phyloP scores from a whole-genome alignment of 1,140 invertebrate species.

The Spodoptera litura region DNA sequence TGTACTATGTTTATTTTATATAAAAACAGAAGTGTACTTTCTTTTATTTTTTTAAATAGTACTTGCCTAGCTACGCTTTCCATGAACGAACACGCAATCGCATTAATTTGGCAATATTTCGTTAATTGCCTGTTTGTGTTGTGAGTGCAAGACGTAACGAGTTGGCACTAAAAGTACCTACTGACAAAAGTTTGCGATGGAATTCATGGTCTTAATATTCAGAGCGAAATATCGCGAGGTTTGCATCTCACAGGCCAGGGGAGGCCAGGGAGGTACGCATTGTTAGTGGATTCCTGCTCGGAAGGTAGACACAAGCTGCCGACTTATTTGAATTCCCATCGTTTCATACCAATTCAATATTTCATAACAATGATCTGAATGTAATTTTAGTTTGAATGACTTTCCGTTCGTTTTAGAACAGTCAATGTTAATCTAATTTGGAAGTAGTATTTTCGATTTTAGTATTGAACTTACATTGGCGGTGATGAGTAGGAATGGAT shows the following conservation, averaged over 20 bases:
- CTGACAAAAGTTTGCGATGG: constrained; percentile 55
- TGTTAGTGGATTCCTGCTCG: constrained; percentile 70
- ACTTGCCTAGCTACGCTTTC: too few relatives aligned
- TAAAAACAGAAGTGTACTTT: too few relatives aligned
- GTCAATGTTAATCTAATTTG: constrained; percentile 37
- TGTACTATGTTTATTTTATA: too few relatives aligned
- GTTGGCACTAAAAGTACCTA: constrained; percentile 23
- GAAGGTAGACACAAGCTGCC: constrained; percentile 68
- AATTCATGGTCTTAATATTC: constrained; percentile 77
- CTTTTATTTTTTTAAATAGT: too few relatives aligned
- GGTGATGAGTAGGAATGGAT: not conserved
- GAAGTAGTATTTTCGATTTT: not conserved
- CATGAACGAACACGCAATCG: too few relatives aligned
- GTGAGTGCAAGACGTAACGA: not conserved
- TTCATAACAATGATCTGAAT: constrained; percentile 66
- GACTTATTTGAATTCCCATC: constrained; percentile 73
- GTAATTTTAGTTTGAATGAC: constrained; percentile 62
- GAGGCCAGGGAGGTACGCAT: constrained; percentile 57
- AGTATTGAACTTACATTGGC: not conserved
- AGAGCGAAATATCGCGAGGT: constrained; percentile 67
- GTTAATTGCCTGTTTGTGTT: not conserved
- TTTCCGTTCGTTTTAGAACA: constrained; percentile 52
- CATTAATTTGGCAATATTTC: too few relatives aligned
- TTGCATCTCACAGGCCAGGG: constrained; percentile 50
- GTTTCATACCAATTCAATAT: constrained; percentile 63